phyloP scores from a whole-genome alignment of 2,797 vertebrate species.

The Thripadectes ignobilis region DNA sequence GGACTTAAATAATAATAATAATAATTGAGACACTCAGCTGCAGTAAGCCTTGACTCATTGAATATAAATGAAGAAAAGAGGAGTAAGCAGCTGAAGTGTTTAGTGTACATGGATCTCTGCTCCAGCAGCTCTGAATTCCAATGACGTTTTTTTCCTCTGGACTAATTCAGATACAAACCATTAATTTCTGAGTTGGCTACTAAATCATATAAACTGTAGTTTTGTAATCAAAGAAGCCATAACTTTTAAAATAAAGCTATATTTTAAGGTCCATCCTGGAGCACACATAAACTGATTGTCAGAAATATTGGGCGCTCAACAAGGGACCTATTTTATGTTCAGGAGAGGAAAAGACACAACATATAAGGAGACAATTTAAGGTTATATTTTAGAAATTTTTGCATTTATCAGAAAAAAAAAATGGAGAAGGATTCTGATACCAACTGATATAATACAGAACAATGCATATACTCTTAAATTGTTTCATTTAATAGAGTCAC shows the following conservation, averaged over 20 bases:
- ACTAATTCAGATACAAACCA: background rate
- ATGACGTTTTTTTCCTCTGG: background rate
- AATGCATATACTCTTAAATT: background rate
- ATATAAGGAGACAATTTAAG: background rate
- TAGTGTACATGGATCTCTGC: background rate
- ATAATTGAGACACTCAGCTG: background rate
- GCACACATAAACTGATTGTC: background rate
- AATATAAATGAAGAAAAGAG: background rate
- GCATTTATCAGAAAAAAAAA: background rate
- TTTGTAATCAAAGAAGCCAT: background rate
- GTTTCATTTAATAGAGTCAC: background rate
- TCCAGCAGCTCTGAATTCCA: background rate
- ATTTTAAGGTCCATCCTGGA: background rate
- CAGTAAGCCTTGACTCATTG: background rate
- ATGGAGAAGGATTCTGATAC: background rate
- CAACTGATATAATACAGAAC: background rate
- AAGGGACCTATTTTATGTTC: background rate
- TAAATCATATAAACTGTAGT: background rate
- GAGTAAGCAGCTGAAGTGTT: background rate
- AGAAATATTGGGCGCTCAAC: background rate
- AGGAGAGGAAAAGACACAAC: background rate
- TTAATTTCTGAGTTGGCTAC: background rate
- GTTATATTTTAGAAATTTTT: background rate
- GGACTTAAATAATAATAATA: background rate
- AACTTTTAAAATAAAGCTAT: background rate